A percentile compares a stretch with the other conserved stretches of the same genome.
phyloP scores from a whole-genome alignment of 1,140 invertebrate species.

The Ylistrum balloti region DNA sequence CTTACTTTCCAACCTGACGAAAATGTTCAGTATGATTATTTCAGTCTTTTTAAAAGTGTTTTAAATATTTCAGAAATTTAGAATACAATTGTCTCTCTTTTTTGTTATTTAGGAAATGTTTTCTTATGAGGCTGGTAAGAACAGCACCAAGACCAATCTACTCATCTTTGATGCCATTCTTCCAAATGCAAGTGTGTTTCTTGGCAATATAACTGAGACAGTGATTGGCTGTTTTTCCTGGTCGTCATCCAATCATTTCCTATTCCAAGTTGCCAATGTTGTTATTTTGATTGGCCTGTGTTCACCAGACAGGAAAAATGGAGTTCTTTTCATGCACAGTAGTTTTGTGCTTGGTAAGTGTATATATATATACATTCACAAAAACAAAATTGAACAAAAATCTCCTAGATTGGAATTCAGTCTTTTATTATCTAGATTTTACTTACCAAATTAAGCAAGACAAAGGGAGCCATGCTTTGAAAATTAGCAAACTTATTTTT shows the following conservation, averaged over 20 bases:
- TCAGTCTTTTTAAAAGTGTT: too few relatives aligned
- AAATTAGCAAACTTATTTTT: too few relatives aligned
- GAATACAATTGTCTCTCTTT: too few relatives aligned
- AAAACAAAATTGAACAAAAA: too few relatives aligned
- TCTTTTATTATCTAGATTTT: too few relatives aligned
- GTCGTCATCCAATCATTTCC: constrained; percentile 87
- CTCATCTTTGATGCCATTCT: constrained; percentile 22
- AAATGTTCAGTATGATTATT: too few relatives aligned
- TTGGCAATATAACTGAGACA: constrained; percentile 47
- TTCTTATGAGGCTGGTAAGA: background rate
- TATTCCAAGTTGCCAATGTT: constrained; percentile 90
- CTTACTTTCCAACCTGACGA: too few relatives aligned
- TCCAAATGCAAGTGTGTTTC: background rate
- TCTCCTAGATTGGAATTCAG: too few relatives aligned
- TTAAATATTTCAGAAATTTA: too few relatives aligned
- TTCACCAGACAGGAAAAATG: constrained; percentile 90
- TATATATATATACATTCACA: too few relatives aligned
- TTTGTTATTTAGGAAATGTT: background rate
- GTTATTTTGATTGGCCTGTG: constrained; percentile 90
- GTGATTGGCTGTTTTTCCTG: constrained; percentile 80
- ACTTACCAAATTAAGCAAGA: too few relatives aligned
- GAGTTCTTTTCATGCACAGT: constrained; percentile 91
- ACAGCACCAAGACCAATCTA: background rate
- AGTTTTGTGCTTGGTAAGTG: constrained; percentile 89
- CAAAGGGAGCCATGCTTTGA: too few relatives aligned